phyloP scores from a whole-genome alignment of 2,797 vertebrate species.

The Sebastes trivittatus region DNA sequence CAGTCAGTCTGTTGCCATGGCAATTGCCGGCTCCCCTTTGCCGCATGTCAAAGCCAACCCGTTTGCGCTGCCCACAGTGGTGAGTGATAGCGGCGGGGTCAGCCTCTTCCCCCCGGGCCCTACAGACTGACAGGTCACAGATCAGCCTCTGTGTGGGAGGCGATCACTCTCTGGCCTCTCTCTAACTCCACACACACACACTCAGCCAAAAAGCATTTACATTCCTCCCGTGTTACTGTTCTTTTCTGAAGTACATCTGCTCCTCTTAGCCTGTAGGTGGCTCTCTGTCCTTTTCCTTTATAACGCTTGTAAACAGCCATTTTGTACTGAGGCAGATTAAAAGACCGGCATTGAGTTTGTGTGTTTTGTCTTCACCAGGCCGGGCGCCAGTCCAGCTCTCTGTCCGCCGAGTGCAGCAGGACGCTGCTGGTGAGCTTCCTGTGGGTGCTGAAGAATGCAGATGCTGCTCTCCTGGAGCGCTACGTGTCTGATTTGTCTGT shows the following conservation, averaged over 20 bases:
- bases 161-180: constrained; percentile 4
- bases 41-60: constrained; percentile 84
- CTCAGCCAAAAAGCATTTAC: constrained; percentile 21
- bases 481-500: constrained; percentile 90
- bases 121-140: constrained; percentile 52
- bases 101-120: constrained; percentile 39
- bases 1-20: constrained; percentile 93
- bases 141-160: constrained; percentile 47
- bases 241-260: constrained; percentile 15
- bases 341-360: constrained; percentile 36
- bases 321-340: constrained; percentile 32
- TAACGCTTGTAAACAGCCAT: constrained; percentile 24
- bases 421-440: constrained; percentile 90
- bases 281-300: constrained; percentile 33
- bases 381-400: constrained; percentile 81
- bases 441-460: constrained; percentile 94
- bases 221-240: constrained; percentile 11
- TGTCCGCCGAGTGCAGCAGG: constrained; percentile 90
- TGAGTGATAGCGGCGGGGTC: constrained; percentile 80
- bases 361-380: constrained; percentile 75
- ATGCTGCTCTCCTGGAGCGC: constrained; percentile 85
- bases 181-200: constrained; percentile 6
- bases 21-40: constrained; percentile 91
- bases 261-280: constrained; percentile 54
- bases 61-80: constrained; percentile 83